These are phyloP conservation scores for Brenthis daphne DNA, from an alignment of 2,888 invertebrate genomes.

Conservation along the genomic window DNA sequence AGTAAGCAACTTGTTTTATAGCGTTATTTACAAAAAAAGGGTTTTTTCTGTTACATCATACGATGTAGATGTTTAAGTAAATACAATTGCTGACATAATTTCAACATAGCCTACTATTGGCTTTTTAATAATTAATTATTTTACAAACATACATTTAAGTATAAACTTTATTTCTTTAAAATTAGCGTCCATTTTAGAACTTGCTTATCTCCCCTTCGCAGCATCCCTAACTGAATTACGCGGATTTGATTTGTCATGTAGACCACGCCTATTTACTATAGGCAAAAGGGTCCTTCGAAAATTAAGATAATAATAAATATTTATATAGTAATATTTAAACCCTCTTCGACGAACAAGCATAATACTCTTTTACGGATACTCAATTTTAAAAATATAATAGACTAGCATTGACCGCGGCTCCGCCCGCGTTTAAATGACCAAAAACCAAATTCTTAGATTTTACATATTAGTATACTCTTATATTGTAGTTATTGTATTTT, in stretches of 20 bases:
- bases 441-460: no score
- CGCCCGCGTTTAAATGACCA: no score
- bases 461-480: no score
- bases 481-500: no score
- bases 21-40: no score
- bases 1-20: no score
- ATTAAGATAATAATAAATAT: neutral
- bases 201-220: slow-evolving; percentile 36
- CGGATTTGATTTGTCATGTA: slow-evolving; percentile 50
- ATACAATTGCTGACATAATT: neutral
- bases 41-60: no score
- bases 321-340: neutral
- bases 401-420: no score
- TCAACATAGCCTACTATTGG: slow-evolving; percentile 7
- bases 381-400: no score
- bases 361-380: no score
- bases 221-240: slow-evolving; percentile 45
- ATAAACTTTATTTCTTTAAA: neutral
- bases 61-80: neutral
- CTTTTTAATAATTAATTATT: slow-evolving; percentile 2
- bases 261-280: slow-evolving; percentile 45
- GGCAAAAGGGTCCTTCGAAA: neutral
- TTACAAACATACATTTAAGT: neutral
- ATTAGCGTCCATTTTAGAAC: neutral
- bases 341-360: no score